Evolutionary conservation across 2,113 vertebrate species (phyloP).

Genomic region (Antechinus flavipes): DNA sequence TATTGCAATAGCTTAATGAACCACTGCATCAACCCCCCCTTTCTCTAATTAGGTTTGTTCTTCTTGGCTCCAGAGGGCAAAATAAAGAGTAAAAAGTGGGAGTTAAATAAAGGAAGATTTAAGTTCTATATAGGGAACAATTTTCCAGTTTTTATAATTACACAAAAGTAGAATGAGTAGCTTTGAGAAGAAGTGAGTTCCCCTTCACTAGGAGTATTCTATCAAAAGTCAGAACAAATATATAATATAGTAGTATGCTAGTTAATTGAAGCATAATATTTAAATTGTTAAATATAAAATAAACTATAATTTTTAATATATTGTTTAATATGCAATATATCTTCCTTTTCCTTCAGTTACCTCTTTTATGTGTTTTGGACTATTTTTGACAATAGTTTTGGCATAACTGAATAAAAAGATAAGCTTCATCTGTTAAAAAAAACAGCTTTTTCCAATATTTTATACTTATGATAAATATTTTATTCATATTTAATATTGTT

Average conservation of each 20-base stretch:
- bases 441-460: neutral
- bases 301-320: neutral
- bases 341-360: neutral
- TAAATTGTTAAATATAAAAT: neutral
- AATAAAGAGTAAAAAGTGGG: neutral
- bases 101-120: neutral
- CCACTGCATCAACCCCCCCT: neutral
- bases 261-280: neutral
- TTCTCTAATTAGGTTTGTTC: neutral
- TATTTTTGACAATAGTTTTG: neutral
- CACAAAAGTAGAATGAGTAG: neutral
- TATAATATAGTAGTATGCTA: neutral
- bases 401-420: neutral
- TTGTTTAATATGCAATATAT: neutral
- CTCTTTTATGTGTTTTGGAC: neutral
- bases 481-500: neutral
- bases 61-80: neutral
- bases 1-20: conserved; percentile 15
- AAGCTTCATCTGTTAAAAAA: neutral
- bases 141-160: neutral
- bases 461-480: neutral
- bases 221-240: neutral
- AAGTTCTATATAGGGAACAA: neutral
- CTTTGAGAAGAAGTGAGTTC: neutral
- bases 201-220: neutral